Conservation (phyloP, 2,888 invertebrate genomes). For the Mythimna lalbum region DNA sequence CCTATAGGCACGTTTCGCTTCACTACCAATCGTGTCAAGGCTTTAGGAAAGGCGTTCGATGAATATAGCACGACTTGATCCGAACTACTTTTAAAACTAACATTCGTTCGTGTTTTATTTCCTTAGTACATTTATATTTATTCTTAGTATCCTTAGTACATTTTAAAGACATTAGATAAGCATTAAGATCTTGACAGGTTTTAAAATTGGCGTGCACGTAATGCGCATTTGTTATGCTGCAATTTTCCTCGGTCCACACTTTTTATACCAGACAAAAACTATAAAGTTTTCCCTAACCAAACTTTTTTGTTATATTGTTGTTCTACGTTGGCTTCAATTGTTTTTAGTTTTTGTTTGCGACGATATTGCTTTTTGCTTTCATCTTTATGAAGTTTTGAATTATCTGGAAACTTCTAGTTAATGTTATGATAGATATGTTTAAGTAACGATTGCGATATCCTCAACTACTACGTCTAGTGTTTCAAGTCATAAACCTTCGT, state of each 20-base stretch:
- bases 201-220: conserved; percentile 6
- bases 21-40: conserved; percentile 71
- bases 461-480: conserved; percentile 12
- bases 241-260: conserved; percentile 19
- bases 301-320: conserved; percentile 14
- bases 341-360: conserved; percentile 11
- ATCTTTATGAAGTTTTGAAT: conserved; percentile 1
- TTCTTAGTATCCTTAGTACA: conserved; percentile 1
- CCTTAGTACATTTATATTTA: conserved; percentile 1
- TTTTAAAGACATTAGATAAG: conserved; percentile 15
- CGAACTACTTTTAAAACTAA: conserved; percentile 37
- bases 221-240: conserved; percentile 35
- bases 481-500: conserved; percentile 7
- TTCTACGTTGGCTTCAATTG: background rate
- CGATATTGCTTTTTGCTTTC: conserved; percentile 3
- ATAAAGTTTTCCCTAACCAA: conserved; percentile 1
- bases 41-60: conserved; percentile 71
- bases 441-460: background rate
- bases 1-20: conserved; percentile 61
- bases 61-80: conserved; percentile 60
- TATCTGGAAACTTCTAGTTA: conserved; percentile 9
- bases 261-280: conserved; percentile 25
- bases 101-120: conserved; percentile 17
- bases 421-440: background rate
- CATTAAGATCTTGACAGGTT: conserved; percentile 7